phyloP scores from a whole-genome alignment of 2,888 invertebrate genomes.

The Hemaris fuciformis region DNA sequence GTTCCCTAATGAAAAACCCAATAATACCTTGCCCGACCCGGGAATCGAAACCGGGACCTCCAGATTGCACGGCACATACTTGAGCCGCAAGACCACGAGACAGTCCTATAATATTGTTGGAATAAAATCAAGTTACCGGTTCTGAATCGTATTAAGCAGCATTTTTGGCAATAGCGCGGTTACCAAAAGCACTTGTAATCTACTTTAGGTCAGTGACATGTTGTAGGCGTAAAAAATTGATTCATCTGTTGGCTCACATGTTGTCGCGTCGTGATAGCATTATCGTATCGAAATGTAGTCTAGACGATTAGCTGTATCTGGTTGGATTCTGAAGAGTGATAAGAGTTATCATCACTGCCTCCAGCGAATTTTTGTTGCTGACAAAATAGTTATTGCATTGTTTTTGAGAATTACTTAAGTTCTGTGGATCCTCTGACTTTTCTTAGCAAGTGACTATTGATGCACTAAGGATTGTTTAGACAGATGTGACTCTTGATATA shows the following conservation, averaged over 20 bases:
- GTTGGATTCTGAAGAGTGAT: not conserved
- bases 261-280: conserved; percentile 1
- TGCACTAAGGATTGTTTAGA: too few species aligned
- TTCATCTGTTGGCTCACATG: conserved; percentile 2
- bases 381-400: not conserved
- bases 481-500: too few species aligned
- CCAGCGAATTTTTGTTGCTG: not conserved
- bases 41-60: too few species aligned
- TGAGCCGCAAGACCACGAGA: too few species aligned
- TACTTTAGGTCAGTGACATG: not conserved
- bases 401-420: too few species aligned
- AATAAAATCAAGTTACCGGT: not conserved
- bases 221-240: not conserved
- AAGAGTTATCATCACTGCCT: not conserved
- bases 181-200: not conserved
- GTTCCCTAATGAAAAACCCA: too few species aligned
- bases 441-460: too few species aligned
- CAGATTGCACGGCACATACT: too few species aligned
- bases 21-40: too few species aligned
- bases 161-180: not conserved
- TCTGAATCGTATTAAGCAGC: not conserved
- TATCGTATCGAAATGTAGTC: not conserved
- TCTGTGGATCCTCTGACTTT: too few species aligned
- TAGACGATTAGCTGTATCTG: conserved; percentile 7
- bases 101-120: too few species aligned